These are phyloP conservation scores for Motacilla tschutschensis DNA, from an alignment of 2,113 vertebrate species.

Conservation along the genomic window DNA sequence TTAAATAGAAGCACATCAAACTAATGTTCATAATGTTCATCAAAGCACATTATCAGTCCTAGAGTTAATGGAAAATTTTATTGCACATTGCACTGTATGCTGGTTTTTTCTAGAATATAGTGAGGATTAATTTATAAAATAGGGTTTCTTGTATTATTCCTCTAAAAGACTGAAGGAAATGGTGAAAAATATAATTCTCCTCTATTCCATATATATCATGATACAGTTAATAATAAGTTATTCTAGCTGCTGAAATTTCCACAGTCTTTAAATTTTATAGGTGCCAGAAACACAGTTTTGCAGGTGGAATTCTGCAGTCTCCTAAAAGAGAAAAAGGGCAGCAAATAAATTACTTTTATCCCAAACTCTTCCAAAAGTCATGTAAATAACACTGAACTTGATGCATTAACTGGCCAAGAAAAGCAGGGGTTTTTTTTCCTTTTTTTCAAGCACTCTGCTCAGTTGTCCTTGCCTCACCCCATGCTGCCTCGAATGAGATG, in stretches of 20 bases:
- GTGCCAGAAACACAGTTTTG: neutral
- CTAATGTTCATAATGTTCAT: too few species aligned
- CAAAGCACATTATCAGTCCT: neutral
- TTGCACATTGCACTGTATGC: neutral
- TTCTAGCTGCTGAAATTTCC: neutral
- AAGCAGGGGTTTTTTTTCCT: neutral
- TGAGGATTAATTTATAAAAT: neutral
- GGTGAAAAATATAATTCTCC: neutral
- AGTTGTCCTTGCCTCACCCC: constrained; percentile 29
- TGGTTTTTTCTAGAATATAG: neutral
- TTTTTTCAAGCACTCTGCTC: neutral
- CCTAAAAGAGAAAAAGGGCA: neutral
- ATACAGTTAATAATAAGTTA: neutral
- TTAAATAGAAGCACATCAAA: constrained; percentile 4
- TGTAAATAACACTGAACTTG: neutral
- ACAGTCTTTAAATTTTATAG: neutral
- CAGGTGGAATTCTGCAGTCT: neutral
- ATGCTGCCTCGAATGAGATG: neutral
- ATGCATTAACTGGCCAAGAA: constrained; percentile 9
- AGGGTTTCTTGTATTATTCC: neutral
- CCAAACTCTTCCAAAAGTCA: neutral
- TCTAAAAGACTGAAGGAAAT: neutral
- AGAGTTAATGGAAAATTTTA: neutral
- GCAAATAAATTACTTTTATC: neutral
- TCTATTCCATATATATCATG: neutral